Conservation (phyloP, 2,797 vertebrate species). For the Apogon talboti region DNA sequence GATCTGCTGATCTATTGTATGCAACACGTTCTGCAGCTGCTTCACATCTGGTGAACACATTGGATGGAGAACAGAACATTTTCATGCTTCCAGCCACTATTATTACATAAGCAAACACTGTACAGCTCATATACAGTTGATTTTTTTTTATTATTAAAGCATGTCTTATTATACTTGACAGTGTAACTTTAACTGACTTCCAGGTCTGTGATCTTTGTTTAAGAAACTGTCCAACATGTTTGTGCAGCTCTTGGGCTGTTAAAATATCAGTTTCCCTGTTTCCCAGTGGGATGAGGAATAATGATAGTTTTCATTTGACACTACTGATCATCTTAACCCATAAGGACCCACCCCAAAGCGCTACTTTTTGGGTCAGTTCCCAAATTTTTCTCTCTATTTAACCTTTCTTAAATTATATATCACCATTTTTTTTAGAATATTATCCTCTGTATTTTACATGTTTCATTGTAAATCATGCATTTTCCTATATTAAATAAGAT, state of each 20-base stretch:
- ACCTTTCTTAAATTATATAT: too few species aligned
- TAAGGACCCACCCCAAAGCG: too few species aligned
- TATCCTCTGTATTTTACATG: too few species aligned
- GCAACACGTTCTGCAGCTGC: slow-evolving; percentile 54
- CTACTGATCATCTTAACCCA: neutral
- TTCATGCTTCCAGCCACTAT: slow-evolving; percentile 27
- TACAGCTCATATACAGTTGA: neutral
- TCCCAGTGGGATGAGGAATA: slow-evolving; percentile 3
- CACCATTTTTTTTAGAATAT: too few species aligned
- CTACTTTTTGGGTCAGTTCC: too few species aligned
- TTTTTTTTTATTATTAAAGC: neutral
- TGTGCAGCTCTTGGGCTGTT: slow-evolving; percentile 23
- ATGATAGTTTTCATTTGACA: slow-evolving; percentile 20
- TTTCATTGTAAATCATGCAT: too few species aligned
- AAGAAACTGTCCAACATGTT: neutral
- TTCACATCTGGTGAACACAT: slow-evolving; percentile 71
- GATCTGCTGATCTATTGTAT: slow-evolving; percentile 43
- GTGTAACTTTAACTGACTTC: slow-evolving; percentile 8
- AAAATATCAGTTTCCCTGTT: slow-evolving; percentile 3
- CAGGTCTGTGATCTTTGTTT: neutral
- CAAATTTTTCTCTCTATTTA: too few species aligned
- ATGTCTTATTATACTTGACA: neutral
- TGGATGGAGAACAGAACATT: slow-evolving; percentile 35
- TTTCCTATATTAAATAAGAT: too few species aligned
- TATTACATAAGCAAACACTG: slow-evolving; percentile 26